Conservation (phyloP, 2,888 invertebrate genomes). For the Norana najaformis region DNA sequence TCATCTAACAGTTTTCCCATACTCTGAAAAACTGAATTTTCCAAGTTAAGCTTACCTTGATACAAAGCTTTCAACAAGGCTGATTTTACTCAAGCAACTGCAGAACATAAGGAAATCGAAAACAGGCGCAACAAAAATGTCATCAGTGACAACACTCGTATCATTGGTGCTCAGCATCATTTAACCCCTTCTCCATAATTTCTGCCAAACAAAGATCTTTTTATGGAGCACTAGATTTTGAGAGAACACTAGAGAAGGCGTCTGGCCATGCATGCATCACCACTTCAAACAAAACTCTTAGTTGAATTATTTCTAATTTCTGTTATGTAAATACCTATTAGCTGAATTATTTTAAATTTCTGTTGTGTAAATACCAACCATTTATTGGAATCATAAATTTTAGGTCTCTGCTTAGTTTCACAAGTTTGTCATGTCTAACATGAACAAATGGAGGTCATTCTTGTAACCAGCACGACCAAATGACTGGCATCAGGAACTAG, state of each 20-base stretch:
- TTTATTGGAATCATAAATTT: background rate
- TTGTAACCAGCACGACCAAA: background rate
- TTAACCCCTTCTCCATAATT: too few relatives aligned
- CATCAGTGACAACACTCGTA: background rate
- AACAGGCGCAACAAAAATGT: background rate
- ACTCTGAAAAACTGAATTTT: background rate
- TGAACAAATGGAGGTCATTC: background rate
- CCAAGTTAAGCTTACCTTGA: background rate
- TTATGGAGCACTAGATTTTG: too few relatives aligned
- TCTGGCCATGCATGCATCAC: too few relatives aligned
- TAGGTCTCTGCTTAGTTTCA: background rate
- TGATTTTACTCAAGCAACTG: background rate
- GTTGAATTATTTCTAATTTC: constrained; percentile 1
- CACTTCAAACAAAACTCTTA: background rate
- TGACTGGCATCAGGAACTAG: background rate
- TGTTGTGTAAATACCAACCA: background rate
- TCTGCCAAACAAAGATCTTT: too few relatives aligned
- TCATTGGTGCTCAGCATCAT: background rate
- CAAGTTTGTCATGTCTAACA: background rate
- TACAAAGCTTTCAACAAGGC: background rate
- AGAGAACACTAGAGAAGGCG: too few relatives aligned
- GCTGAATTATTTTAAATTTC: background rate
- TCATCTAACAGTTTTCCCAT: background rate
- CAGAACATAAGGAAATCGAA: background rate
- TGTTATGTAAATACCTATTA: background rate